Evolutionary conservation across 2,888 invertebrate species (phyloP).

Genomic region (Platyscelio sp.): DNA sequence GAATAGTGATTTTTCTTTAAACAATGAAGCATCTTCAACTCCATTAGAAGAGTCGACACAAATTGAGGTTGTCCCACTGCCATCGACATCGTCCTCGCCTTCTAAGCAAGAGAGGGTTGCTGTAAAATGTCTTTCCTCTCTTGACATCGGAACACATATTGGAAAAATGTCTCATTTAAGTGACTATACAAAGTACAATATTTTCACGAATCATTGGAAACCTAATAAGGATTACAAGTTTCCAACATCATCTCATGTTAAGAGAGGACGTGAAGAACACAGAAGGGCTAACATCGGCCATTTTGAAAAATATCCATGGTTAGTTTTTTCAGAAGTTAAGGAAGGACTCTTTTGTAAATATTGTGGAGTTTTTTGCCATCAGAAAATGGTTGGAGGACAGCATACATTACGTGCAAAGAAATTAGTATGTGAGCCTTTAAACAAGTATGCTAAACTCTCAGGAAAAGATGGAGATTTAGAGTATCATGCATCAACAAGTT

Average conservation of each 20-base stretch:
- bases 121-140: no score
- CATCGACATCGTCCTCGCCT: no score
- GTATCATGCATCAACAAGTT: not conserved
- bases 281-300: not conserved
- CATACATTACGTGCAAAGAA: no score
- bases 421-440: not conserved
- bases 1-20: no score
- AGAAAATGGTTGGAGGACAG: not conserved
- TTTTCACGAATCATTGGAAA: conserved; percentile 6
- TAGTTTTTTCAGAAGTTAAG: not conserved
- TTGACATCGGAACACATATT: not conserved
- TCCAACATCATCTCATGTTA: conserved; percentile 2
- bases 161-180: not conserved
- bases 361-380: not conserved
- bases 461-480: not conserved
- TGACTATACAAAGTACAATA: not conserved
- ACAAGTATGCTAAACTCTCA: not conserved
- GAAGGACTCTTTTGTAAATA: conserved; percentile 27
- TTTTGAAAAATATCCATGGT: conserved; percentile 14
- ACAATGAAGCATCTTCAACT: no score
- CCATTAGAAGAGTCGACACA: no score
- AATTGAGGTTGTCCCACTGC: no score
- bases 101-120: no score
- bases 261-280: not conserved
- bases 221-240: conserved; percentile 8